Evolutionary conservation across 2,113 vertebrate genomes (phyloP).

Genomic region (Aramus guarauna): DNA sequence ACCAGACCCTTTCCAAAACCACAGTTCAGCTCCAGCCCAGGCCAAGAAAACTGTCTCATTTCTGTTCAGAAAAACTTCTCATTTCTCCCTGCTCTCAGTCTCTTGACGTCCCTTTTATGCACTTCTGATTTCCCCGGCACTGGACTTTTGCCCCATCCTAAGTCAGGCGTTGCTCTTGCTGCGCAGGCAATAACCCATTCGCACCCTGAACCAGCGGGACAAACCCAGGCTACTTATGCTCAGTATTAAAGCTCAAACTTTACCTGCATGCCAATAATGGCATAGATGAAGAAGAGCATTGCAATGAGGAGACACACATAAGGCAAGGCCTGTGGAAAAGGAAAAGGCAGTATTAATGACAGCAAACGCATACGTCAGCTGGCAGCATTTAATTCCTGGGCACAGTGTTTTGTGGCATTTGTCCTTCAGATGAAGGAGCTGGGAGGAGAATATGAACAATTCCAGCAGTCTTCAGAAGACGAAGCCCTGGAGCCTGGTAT

Average conservation of each 20-base stretch:
- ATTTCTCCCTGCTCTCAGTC: not conserved
- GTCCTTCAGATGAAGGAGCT: not conserved
- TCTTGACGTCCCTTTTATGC: fast-evolving
- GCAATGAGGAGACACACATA: conserved; percentile 97
- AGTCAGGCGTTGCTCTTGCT: not conserved
- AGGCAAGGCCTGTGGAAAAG: conserved; percentile 84
- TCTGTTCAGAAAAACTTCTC: not conserved
- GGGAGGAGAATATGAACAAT: not conserved
- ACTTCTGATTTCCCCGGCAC: not conserved
- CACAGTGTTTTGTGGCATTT: not conserved
- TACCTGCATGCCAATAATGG: conserved; percentile 98
- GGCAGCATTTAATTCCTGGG: not conserved
- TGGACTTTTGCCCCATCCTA: not conserved
- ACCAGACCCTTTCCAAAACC: not conserved
- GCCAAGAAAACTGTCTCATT: not conserved
- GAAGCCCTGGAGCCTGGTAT: not conserved
- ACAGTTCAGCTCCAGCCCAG: not conserved
- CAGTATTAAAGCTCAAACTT: not conserved
- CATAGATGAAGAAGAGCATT: conserved; percentile 98
- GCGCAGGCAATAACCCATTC: not conserved
- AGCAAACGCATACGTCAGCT: not conserved
- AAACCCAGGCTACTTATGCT: not conserved
- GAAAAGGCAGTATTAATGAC: not conserved
- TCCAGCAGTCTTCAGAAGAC: not conserved
- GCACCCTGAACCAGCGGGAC: not conserved